Evolutionary conservation across 1,140 invertebrate species (phyloP), one percentile per base, ranked within the genome.

Genomic region (Drosophila dunni): DNA sequence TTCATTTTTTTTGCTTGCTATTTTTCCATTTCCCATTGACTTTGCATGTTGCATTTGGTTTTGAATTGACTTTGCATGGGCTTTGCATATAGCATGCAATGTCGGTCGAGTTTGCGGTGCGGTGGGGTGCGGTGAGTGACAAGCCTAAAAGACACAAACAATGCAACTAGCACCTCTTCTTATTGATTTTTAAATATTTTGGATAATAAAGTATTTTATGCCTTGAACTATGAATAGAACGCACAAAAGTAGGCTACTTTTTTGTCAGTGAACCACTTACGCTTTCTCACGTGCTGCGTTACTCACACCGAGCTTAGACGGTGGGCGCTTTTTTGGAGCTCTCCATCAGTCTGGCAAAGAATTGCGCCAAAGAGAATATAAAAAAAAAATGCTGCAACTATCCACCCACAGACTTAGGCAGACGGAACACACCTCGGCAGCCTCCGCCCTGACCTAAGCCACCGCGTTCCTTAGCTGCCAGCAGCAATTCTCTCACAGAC

Each of bases 391-490:
- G 17, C 29, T 38, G 53, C 45, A 44, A 51, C 34, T 29, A 29
- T 29, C 3, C 54, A 60, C 34, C 20, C 42, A 46, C 56, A 72
- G n/a, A 72, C 33, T 50, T n/a, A 38, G 7, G 13, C 20, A 34
- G 13, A n/a, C 3, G 24, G 20, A 38, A 44, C 45, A 85, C 82
- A 85, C 82, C 82, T 85, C 82, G 81, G 46, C 79, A 64, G 72
- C 73, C 83, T 79, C 79, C 73, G 77, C 77, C 83, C 83, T 86
- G 83, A 86, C 83, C 83, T 86, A 86, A 86, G 83, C 83, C 83
- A 86, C 83, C 83, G 73, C 76, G 76, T 88, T 76, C 83, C 82
- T 86, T 82, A 82, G 82, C 82, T 82, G 83, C 83, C 76, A 88
- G 65, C 79, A 86, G 68, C 66, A 75, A 69, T 33, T 44, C 62